A percentile compares a stretch with the other conserved stretches of the same genome.
These are phyloP conservation scores for Biston betularia DNA, from an alignment of 2,888 invertebrate genomes.

Conservation along the genomic window DNA sequence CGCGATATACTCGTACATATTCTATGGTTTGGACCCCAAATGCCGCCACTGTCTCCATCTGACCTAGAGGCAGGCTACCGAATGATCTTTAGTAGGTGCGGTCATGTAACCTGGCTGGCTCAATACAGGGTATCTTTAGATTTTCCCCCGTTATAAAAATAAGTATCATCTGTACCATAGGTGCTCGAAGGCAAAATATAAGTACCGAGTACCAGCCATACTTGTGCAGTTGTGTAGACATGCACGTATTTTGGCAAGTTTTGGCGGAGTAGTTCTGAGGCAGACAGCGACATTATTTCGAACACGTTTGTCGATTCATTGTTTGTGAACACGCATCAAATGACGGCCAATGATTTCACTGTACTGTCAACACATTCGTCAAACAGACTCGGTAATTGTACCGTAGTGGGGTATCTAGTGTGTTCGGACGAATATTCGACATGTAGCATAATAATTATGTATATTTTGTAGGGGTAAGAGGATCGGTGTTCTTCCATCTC, in stretches of 20 bases:
- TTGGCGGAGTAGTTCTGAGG: neutral
- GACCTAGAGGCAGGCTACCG: too few relatives aligned
- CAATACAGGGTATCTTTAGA: too few relatives aligned
- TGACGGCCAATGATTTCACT: conserved; percentile 1
- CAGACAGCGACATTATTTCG: neutral
- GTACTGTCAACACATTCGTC: conserved; percentile 6
- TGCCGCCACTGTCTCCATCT: too few relatives aligned
- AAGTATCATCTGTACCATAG: too few relatives aligned
- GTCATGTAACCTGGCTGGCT: too few relatives aligned
- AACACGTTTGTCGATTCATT: neutral
- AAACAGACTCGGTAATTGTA: conserved; percentile 16
- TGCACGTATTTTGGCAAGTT: neutral
- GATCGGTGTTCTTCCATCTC: too few relatives aligned
- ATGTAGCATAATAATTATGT: neutral
- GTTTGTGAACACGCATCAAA: conserved; percentile 1
- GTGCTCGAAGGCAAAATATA: too few relatives aligned
- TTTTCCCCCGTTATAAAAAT: too few relatives aligned
- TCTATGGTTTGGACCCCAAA: too few relatives aligned
- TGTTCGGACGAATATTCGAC: neutral
- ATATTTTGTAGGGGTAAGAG: too few relatives aligned
- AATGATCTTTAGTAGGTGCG: too few relatives aligned
- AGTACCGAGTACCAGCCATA: neutral
- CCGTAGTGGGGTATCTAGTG: neutral
- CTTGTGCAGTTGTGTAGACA: neutral
- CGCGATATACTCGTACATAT: too few relatives aligned